These are phyloP conservation scores for Stichopus horrens DNA, from an alignment of 53 echinoderm and acorn worm genomes.

Conservation along the genomic window DNA sequence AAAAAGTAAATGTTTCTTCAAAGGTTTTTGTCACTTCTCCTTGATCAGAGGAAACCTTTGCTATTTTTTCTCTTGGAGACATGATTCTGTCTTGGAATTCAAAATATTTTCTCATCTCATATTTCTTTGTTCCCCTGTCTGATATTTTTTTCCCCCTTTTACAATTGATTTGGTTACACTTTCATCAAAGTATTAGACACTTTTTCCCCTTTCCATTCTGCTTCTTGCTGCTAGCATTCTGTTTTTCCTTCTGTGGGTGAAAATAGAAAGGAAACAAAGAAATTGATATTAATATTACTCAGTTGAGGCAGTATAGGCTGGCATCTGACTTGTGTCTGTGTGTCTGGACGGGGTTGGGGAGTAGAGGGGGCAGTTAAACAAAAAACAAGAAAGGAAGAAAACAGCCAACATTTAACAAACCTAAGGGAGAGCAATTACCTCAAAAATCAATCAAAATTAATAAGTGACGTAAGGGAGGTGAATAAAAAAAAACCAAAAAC, in stretches of 20 bases:
- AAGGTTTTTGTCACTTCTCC: not conserved
- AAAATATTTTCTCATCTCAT: not conserved
- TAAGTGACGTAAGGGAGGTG: no score
- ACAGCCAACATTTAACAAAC: no score
- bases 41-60: no score
- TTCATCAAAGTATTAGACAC: slow-evolving; percentile 55
- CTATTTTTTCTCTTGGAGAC: not conserved
- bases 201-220: slow-evolving; percentile 66
- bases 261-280: not conserved
- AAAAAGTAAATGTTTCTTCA: not conserved
- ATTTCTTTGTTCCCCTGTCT: not conserved
- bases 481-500: no score
- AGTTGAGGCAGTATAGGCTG: no score
- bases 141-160: not conserved
- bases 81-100: not conserved
- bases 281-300: no score
- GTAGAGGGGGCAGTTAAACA: no score
- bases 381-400: no score
- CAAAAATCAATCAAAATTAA: no score
- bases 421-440: no score
- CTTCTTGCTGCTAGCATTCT: slow-evolving; percentile 85
- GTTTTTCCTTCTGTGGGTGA: slow-evolving; percentile 78
- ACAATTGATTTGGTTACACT: not conserved
- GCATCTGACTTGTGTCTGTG: no score
- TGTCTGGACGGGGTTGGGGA: no score